phyloP scores from a whole-genome alignment of 2,888 invertebrate species.

The Archaeoteleia sp. region DNA sequence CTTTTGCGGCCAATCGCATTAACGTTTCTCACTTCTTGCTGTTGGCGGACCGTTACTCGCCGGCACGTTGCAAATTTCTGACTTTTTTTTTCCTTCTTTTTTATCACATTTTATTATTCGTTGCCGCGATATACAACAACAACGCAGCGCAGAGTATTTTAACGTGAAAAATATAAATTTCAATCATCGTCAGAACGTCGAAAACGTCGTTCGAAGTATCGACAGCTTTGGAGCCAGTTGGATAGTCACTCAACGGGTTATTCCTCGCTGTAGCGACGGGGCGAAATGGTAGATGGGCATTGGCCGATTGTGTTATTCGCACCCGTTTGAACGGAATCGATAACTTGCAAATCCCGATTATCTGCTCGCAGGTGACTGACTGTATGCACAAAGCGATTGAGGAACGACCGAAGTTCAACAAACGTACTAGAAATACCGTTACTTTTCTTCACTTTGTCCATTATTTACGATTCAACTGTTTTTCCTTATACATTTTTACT shows the following conservation, averaged over 20 bases:
- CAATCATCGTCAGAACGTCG: conserved; percentile 29
- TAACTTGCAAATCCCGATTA: conserved; percentile 65
- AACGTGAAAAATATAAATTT: conserved; percentile 38
- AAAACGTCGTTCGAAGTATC: conserved; percentile 29
- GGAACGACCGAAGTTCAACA: conserved; percentile 27
- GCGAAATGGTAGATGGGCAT: conserved; percentile 52
- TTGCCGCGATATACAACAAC: conserved; percentile 12
- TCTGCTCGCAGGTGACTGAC: conserved; percentile 53
- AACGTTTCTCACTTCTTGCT: conserved; percentile 3
- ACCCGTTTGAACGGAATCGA: conserved; percentile 49
- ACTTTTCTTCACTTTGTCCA: conserved; percentile 1
- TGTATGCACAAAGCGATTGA: conserved; percentile 45
- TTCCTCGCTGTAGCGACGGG: conserved; percentile 30
- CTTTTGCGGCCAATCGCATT: conserved; percentile 16
- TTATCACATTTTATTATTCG: conserved; percentile 11
- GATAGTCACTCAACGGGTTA: conserved; percentile 35
- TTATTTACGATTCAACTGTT: no score
- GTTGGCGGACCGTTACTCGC: neutral
- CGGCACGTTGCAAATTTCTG: neutral
- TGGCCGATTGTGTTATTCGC: conserved; percentile 54
- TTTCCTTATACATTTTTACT: no score
- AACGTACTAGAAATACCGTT: conserved; percentile 21
- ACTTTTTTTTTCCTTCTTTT: neutral
- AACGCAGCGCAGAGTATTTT: conserved; percentile 21
- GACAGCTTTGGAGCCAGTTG: conserved; percentile 36